Conservation (phyloP, 2,888 invertebrate genomes). For the Scrobipalpa atriplicella region DNA sequence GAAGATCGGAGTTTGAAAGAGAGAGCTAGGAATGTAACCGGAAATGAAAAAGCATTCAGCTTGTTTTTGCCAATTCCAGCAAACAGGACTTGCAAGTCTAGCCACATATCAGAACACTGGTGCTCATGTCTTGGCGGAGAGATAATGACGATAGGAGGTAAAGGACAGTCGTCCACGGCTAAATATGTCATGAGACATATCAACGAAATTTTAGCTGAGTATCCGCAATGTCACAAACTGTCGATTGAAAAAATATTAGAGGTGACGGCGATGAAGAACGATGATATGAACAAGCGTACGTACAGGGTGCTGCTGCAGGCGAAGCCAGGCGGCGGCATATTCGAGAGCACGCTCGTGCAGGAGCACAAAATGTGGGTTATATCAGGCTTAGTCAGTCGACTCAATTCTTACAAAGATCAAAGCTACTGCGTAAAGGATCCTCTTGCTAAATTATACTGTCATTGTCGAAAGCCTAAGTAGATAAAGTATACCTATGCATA, state of each 20-base stretch:
- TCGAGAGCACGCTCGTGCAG: conserved; percentile 87
- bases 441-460: conserved; percentile 88
- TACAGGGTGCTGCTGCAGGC: conserved; percentile 84
- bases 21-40: conserved; percentile 50
- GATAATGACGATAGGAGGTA: conserved; percentile 68
- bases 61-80: conserved; percentile 87
- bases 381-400: conserved; percentile 87
- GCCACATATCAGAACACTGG: conserved; percentile 90
- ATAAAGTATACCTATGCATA: not conserved
- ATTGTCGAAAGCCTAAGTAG: conserved; percentile 65
- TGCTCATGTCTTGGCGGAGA: conserved; percentile 89
- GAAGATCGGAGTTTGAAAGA: conserved; percentile 44
- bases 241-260: conserved; percentile 64
- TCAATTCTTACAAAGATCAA: conserved; percentile 88
- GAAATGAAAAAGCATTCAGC: conserved; percentile 79
- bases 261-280: conserved; percentile 80
- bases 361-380: conserved; percentile 59
- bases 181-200: conserved; percentile 83
- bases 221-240: conserved; percentile 85
- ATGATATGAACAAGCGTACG: conserved; percentile 65
- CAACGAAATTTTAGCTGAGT: conserved; percentile 82
- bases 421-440: conserved; percentile 87
- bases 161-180: conserved; percentile 56
- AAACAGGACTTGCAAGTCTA: conserved; percentile 87
- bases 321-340: conserved; percentile 85